Percentiles rank a stretch among this genome's conserved stretches.
phyloP scores from a whole-genome alignment of 2,113 vertebrate species.

The Rattus rattus region DNA sequence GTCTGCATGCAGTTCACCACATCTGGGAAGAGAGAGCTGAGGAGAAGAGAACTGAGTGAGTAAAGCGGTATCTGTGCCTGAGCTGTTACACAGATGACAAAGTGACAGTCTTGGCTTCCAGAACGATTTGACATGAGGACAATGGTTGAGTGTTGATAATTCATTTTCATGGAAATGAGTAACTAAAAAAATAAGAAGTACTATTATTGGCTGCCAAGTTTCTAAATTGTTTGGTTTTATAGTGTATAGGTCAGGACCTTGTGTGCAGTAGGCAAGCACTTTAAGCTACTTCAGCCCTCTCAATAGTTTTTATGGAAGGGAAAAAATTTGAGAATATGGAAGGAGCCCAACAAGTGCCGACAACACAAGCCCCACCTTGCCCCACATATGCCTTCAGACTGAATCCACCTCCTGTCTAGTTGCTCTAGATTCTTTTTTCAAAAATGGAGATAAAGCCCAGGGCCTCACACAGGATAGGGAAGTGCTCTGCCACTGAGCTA shows the following conservation, averaged over 20 bases:
- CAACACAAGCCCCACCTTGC: neutral
- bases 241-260: neutral
- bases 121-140: slow-evolving; percentile 1
- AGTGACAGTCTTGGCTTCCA: slow-evolving; percentile 28
- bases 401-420: neutral
- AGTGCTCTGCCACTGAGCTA: neutral
- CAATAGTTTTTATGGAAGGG: neutral
- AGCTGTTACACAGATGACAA: neutral
- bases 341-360: neutral
- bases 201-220: neutral
- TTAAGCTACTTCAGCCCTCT: neutral
- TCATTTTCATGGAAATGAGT: slow-evolving; percentile 26
- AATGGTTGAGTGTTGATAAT: neutral
- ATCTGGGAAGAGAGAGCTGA: slow-evolving; percentile 96
- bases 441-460: neutral
- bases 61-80: neutral
- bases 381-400: neutral
- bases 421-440: neutral
- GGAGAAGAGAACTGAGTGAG: neutral
- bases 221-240: neutral
- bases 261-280: neutral
- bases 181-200: neutral
- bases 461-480: neutral
- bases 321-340: neutral
- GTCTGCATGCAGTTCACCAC: slow-evolving; percentile 99